Base-by-base conservation (phyloP, 2,113 vertebrate genomes). In the Pteruthius melanotis region DNA sequence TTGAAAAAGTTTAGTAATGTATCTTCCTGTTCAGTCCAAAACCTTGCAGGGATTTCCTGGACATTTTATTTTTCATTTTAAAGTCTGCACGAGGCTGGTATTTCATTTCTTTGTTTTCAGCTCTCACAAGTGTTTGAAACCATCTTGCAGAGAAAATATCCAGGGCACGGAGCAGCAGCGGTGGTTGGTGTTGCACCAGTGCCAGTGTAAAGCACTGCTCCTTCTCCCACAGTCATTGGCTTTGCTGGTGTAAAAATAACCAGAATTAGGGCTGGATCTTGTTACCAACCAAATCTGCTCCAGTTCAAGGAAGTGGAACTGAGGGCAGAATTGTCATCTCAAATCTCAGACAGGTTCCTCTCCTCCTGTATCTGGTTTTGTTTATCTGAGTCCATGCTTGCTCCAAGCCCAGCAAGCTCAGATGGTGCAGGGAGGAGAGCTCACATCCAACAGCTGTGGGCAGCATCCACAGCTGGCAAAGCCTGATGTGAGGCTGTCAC, bases 21-120 rank as follows among this genome's bases (percentile, higher is more conserved):
- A 75, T 93, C 87, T 95, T 94, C 87, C 94, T 84, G 45, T 84
- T 89, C 80, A 93, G 78, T 74, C 81, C 88, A 94, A 95, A 95
- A 92, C 69, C 61, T 93, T 45, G 42, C 83, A 95, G 75, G 94
- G 93, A 88, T 91, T 96, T 94, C 90, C 95, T 93, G 86, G 87
- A 82, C 69, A 91, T 96, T 96, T 82, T 79, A 79, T 91, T 96
- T 92, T 93, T 96, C 64, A 47, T 82, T 89, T 96, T 63, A 14
- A 91, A 61, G 71, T 78, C 85, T 95, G 68, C 81, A 88, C 18
- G 3, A 93, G 81, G 64, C 50, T 87, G 64, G 50, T 60, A 42
- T 96, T 94, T 81, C 1, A 37, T 91, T 71, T 78, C 90, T 96
- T 95, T 95, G 83, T 95, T 83, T 94, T 94, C 94, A 60, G 77